These are phyloP conservation scores for Mycteria americana DNA, from an alignment of 2,797 vertebrate genomes.

Conservation along the genomic window DNA sequence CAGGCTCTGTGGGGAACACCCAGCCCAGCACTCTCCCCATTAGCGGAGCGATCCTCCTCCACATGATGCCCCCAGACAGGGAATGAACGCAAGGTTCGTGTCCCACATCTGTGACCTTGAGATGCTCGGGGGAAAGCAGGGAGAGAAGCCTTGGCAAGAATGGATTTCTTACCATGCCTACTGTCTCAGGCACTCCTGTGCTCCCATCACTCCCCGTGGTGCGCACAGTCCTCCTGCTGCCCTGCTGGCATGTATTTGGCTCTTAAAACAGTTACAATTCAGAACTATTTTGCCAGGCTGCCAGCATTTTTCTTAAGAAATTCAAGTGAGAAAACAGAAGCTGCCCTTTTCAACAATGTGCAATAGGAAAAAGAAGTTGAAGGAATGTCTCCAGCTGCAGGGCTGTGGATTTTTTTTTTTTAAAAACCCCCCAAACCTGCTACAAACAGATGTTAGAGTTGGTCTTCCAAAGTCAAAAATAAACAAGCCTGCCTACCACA, in stretches of 20 bases:
- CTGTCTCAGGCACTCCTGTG: not conserved
- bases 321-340: not conserved
- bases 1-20: not conserved
- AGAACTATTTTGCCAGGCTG: not conserved
- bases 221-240: not conserved
- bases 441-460: not conserved
- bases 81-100: fast-evolving
- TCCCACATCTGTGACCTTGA: not conserved
- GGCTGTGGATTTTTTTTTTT: not conserved
- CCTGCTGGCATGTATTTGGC: not conserved
- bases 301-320: not conserved
- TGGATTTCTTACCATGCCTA: not conserved
- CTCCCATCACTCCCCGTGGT: fast-evolving
- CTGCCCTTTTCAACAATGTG: not conserved
- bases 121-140: not conserved
- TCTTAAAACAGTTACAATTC: not conserved
- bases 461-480: not conserved
- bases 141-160: not conserved
- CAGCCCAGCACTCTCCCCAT: not conserved
- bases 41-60: not conserved
- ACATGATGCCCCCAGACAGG: too few species aligned
- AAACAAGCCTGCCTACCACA: not conserved
- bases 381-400: not conserved
- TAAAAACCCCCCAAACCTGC: not conserved
- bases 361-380: not conserved